Conservation (phyloP, 2,113 vertebrate genomes). For the Xiphophorus couchianus region DNA sequence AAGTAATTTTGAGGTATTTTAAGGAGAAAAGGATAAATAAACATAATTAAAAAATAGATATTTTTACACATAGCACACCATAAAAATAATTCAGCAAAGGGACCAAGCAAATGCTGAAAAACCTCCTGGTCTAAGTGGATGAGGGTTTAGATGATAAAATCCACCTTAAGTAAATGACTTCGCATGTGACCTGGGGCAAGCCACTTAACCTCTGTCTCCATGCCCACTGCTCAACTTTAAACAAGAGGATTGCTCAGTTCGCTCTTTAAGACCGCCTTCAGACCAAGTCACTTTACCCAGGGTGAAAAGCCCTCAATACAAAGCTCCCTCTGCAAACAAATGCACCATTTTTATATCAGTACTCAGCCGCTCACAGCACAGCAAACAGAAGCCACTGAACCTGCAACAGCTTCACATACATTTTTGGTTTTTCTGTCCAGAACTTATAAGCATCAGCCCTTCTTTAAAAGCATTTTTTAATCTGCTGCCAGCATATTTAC, state of each 20-base stretch:
- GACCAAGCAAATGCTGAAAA: constrained; percentile 27
- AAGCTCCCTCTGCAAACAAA: constrained; percentile 54
- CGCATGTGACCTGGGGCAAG: constrained; percentile 77
- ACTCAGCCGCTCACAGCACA: not conserved
- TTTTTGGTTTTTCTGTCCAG: not conserved
- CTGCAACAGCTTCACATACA: not conserved
- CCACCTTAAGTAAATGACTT: constrained; percentile 77
- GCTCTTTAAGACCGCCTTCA: constrained; percentile 61
- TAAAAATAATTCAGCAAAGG: not conserved
- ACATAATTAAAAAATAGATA: not conserved
- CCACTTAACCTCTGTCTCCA: constrained; percentile 82
- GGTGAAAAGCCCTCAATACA: constrained; percentile 62
- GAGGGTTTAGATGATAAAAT: constrained; percentile 74
- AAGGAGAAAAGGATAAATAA: not conserved
- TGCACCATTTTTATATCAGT: constrained; percentile 16
- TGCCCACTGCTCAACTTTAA: constrained; percentile 73
- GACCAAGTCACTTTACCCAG: constrained; percentile 72
- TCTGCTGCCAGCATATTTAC: constrained; percentile 37
- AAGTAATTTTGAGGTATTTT: not conserved
- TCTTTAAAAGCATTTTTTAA: not conserved
- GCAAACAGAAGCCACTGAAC: not conserved
- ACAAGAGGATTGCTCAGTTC: constrained; percentile 74
- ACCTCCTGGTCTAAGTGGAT: constrained; percentile 55
- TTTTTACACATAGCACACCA: not conserved
- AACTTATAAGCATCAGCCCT: not conserved